Conservation (phyloP, 2,888 invertebrate genomes). For the Lamellibrachia columna region DNA sequence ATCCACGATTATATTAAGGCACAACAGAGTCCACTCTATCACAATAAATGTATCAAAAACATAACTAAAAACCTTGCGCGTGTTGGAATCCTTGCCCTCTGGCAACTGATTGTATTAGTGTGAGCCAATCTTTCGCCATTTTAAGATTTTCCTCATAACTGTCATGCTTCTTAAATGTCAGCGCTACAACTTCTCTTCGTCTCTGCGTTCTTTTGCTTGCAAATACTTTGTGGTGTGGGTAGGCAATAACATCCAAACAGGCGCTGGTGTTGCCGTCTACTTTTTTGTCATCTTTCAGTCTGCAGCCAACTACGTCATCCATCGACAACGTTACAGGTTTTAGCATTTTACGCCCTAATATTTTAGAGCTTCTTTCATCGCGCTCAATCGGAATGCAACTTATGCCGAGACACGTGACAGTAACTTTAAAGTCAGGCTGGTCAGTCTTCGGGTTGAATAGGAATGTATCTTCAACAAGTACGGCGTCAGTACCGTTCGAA, state of each 20-base stretch:
- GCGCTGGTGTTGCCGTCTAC: conserved; percentile 40
- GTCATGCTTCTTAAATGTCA: conserved; percentile 44
- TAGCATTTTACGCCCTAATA: neutral
- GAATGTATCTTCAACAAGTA: conserved; percentile 39
- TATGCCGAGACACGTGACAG: conserved; percentile 24
- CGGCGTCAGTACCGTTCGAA: conserved; percentile 6
- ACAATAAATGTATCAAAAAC: neutral
- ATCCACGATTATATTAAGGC: too few relatives aligned
- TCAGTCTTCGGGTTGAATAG: neutral
- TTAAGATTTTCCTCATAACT: conserved; percentile 52
- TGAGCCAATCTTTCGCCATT: conserved; percentile 50
- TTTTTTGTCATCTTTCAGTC: conserved; percentile 46
- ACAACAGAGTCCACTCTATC: too few relatives aligned
- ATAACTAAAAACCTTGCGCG: conserved; percentile 17
- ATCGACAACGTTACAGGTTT: conserved; percentile 25
- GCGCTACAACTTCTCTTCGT: conserved; percentile 48
- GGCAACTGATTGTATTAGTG: conserved; percentile 41
- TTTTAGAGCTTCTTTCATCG: conserved; percentile 18
- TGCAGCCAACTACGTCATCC: conserved; percentile 57
- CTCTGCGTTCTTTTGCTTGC: conserved; percentile 51
- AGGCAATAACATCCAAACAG: conserved; percentile 57
- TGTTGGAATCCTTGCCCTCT: neutral
- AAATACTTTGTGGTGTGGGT: conserved; percentile 55
- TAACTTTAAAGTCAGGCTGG: conserved; percentile 26
- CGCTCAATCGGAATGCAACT: neutral